Conservation (phyloP, 1,140 invertebrate species). For the Paramacrobiotus metropolitanus region DNA sequence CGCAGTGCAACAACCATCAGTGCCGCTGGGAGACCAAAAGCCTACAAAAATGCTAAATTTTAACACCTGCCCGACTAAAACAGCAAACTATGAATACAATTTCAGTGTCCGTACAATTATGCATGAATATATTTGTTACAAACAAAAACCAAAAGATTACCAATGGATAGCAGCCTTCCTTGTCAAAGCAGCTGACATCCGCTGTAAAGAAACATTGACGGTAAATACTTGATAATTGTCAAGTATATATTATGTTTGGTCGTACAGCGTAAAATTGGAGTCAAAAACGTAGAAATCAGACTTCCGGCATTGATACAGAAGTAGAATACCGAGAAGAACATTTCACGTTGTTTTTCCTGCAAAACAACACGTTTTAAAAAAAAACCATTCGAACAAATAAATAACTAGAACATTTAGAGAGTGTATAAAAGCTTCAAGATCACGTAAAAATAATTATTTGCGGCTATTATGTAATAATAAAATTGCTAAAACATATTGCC, state of each 20-base stretch:
- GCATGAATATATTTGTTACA: no score
- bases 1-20: constrained; percentile 46
- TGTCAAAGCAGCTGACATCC: constrained; percentile 54
- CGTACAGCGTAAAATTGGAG: constrained; percentile 45
- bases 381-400: no score
- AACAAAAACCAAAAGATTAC: neutral
- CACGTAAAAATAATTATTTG: no score
- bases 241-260: neutral
- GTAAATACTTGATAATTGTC: neutral
- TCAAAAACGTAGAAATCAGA: constrained; percentile 63
- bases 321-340: constrained; percentile 81
- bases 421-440: no score
- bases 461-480: no score
- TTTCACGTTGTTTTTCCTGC: constrained; percentile 35
- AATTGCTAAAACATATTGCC: no score
- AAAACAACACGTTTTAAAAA: constrained; percentile 8
- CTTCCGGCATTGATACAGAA: constrained; percentile 78
- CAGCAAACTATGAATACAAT: neutral
- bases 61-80: no score
- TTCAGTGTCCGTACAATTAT: no score
- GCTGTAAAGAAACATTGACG: constrained; percentile 24
- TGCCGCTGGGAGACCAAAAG: constrained; percentile 68
- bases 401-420: no score
- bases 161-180: constrained; percentile 56
- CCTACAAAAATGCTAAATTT: constrained; percentile 17